Conservation (phyloP, 2,113 vertebrate species). For the Balaenoptera acutorostrata region DNA sequence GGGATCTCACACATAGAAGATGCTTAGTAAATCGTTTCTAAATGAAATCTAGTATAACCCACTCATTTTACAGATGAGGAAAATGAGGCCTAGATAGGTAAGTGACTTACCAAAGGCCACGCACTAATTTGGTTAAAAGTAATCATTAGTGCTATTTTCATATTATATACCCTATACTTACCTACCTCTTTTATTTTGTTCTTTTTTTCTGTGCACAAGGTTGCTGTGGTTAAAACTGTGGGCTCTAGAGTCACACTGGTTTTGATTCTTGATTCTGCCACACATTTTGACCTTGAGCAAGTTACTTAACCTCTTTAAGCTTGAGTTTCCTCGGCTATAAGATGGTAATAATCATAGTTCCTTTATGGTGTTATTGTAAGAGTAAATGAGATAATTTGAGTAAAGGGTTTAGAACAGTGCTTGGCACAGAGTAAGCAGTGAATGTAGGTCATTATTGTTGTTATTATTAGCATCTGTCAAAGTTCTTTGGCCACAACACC, state of each 20-base stretch:
- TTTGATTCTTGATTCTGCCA: not conserved
- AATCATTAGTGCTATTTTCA: not conserved
- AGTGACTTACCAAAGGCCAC: not conserved
- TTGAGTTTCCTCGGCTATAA: not conserved
- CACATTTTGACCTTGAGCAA: not conserved
- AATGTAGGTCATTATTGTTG: not conserved
- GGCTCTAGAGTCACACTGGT: not conserved
- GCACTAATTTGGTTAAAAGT: not conserved
- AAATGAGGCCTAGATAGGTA: not conserved
- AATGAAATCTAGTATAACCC: not conserved
- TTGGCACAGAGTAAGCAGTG: not conserved
- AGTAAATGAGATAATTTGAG: not conserved
- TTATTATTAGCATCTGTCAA: not conserved
- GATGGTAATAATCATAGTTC: not conserved
- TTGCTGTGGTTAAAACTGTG: not conserved
- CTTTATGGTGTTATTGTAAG: not conserved
- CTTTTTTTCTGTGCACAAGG: not conserved
- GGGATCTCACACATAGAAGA: not conserved
- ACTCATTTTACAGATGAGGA: not conserved
- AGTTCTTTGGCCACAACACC: not conserved
- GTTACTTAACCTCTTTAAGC: not conserved
- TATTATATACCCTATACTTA: not conserved
- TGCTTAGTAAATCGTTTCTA: not conserved
- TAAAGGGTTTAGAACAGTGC: not conserved
- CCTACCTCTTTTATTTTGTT: not conserved